Percentiles rank a stretch among this genome's conserved stretches.
Conservation (phyloP, 2,888 invertebrate genomes). For the Itoplectis maculator region DNA sequence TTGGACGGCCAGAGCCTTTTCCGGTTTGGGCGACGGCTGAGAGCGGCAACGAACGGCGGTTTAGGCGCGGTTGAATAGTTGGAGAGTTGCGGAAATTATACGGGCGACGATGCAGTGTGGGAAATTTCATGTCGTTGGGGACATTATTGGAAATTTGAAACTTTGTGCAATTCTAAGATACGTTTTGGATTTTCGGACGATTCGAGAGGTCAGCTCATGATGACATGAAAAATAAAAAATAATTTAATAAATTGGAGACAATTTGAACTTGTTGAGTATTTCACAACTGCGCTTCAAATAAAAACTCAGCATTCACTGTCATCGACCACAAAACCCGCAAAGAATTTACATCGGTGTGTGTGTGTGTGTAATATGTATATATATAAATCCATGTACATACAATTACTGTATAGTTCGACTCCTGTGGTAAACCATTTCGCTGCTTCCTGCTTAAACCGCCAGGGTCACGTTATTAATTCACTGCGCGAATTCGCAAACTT, state of each 20-base stretch:
- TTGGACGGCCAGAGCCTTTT: neutral
- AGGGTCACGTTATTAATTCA: neutral
- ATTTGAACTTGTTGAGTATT: too few relatives aligned
- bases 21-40: neutral
- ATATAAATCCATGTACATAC: neutral
- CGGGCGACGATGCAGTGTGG: neutral
- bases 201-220: too few relatives aligned
- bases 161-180: too few relatives aligned
- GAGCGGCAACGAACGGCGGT: neutral
- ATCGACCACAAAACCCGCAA: neutral
- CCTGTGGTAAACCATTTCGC: neutral
- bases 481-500: neutral
- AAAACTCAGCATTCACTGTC: too few relatives aligned
- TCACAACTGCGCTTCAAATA: too few relatives aligned
- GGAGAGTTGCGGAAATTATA: neutral
- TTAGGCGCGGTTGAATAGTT: neutral
- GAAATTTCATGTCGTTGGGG: too few relatives aligned
- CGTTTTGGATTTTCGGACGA: too few relatives aligned
- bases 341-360: neutral
- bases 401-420: neutral
- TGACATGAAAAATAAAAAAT: too few relatives aligned
- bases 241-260: too few relatives aligned
- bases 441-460: neutral
- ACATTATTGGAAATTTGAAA: too few relatives aligned
- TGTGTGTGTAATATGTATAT: neutral